Evolutionary conservation across 2,113 vertebrate genomes (phyloP).

Genomic region (Myotis yumanensis): DNA sequence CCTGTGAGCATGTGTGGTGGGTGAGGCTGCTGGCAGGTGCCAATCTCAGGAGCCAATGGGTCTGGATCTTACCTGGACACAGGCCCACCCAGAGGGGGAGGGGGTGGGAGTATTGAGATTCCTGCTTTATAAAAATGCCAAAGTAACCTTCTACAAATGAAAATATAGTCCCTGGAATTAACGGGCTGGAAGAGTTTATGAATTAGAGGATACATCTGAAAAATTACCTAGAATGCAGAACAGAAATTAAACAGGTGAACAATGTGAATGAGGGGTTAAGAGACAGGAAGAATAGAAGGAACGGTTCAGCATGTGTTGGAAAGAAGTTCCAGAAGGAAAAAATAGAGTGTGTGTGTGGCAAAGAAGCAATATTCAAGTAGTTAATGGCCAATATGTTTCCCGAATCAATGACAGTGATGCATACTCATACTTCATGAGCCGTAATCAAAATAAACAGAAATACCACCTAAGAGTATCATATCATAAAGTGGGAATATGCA

Average conservation of each 20-base stretch:
- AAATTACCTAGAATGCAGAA: background rate
- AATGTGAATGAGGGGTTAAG: background rate
- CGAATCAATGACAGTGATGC: background rate
- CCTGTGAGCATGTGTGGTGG: accelerated
- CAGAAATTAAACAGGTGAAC: background rate
- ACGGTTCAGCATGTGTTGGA: accelerated
- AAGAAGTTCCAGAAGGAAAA: background rate
- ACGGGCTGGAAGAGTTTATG: background rate
- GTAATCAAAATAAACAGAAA: background rate
- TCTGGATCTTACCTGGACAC: background rate
- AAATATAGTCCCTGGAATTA: background rate
- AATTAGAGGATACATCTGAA: background rate
- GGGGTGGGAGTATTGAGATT: accelerated
- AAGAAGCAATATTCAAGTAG: background rate
- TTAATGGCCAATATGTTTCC: background rate
- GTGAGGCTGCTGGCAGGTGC: background rate
- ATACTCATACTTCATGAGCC: background rate
- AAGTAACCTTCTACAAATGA: background rate
- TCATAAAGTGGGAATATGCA: background rate
- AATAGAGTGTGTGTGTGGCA: background rate
- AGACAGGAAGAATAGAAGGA: background rate
- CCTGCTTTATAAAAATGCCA: background rate
- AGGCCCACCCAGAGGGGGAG: background rate
- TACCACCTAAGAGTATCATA: background rate
- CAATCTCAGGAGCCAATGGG: too few species aligned